Evolutionary conservation across 1,140 invertebrate species (phyloP), one percentile per base, ranked within the genome.

Genomic region (Mya arenaria): DNA sequence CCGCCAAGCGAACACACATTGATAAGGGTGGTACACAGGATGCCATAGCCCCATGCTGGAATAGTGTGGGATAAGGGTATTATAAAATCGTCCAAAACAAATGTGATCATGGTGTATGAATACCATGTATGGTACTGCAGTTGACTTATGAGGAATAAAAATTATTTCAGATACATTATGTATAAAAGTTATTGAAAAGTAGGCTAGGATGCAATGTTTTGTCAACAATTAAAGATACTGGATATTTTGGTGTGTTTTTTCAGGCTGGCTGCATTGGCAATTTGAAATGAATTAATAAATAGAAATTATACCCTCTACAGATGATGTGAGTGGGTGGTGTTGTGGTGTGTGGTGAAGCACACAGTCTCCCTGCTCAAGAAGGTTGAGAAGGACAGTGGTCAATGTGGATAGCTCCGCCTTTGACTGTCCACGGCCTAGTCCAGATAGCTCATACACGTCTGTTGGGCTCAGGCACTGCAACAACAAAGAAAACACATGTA

Each of bases 21-120:
- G 86, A 96, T 95, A 4, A 95, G 78, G 1, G 94, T 95, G 13
- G 95, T 95, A 84, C 94, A 94, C 37, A 95, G 86, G 30, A 95
- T 87, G 23, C 94, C 94, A 84, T 93, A 94, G 13, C 92, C 92
- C 95, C 95, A 96, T 32, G 94, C 95, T 95, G 90, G 52, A 93
- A 88, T n/a, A n/a, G n/a, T n/a, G n/a, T n/a, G n/a, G n/a, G n/a
- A n/a, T n/a, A n/a, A n/a, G n/a, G n/a, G n/a, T n/a, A n/a, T n/a
- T n/a, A n/a, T n/a, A n/a, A n/a, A n/a, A n/a, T n/a, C n/a, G n/a
- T n/a, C n/a, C n/a, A n/a, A n/a, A n/a, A n/a, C n/a, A n/a, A n/a
- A n/a, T n/a, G n/a, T n/a, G n/a, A n/a, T n/a, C n/a, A n/a, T n/a
- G n/a, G n/a, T n/a, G n/a, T n/a, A n/a, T n/a, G n/a, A n/a, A n/a